These are phyloP conservation scores for Aulostomus chinensis DNA, from an alignment of 2,797 vertebrate species.

Conservation along the genomic window DNA sequence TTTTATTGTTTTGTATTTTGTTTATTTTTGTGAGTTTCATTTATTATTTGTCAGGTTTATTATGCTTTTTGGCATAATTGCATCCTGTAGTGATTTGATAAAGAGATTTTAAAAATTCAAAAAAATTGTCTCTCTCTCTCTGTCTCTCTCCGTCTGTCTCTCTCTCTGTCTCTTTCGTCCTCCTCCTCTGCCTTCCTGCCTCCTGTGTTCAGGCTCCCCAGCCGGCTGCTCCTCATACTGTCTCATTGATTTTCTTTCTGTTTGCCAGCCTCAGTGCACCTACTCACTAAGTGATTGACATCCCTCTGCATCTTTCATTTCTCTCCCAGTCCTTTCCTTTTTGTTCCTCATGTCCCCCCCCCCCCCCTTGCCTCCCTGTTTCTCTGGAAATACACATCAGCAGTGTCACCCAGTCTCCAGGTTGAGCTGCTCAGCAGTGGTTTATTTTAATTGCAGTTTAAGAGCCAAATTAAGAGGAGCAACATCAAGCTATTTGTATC, in stretches of 20 bases:
- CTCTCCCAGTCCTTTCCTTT: slow-evolving; percentile 36
- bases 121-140: no score
- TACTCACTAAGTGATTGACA: slow-evolving; percentile 67
- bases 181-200: no score
- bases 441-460: slow-evolving; percentile 35
- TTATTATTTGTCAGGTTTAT: no score
- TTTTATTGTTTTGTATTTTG: no score
- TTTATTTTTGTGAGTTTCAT: no score
- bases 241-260: slow-evolving; percentile 65
- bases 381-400: slow-evolving; percentile 25
- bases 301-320: slow-evolving; percentile 48
- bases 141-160: slow-evolving; percentile 16
- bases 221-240: slow-evolving; percentile 52
- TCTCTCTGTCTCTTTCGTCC: slow-evolving; percentile 37
- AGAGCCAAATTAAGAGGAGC: slow-evolving; percentile 49
- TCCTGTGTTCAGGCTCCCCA: slow-evolving; percentile 46
- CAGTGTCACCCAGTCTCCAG: slow-evolving; percentile 4
- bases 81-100: no score
- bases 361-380: slow-evolving; percentile 20
- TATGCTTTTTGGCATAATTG: slow-evolving; percentile 58
- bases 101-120: no score
- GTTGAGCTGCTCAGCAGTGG: slow-evolving; percentile 6
- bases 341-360: slow-evolving; percentile 35
- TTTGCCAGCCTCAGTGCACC: slow-evolving; percentile 49
- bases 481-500: slow-evolving; percentile 36